Base-by-base conservation (phyloP, 2,113 vertebrate genomes). In the Neodon shergylaensis region DNA sequence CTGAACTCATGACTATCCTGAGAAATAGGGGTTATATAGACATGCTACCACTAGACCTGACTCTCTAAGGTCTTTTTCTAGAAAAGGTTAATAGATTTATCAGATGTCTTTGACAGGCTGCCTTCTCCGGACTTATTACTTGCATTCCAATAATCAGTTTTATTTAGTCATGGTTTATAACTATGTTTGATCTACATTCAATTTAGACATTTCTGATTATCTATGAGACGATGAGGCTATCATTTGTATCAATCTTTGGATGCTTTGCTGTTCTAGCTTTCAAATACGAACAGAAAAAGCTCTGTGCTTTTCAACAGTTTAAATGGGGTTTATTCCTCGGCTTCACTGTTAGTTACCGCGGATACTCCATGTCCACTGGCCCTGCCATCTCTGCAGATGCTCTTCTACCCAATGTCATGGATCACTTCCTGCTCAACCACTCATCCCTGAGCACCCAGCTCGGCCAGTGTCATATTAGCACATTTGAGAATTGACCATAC, bases 151-250 rank as follows among this genome's bases (percentile, higher is more conserved):
- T 33, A 90, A 96, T 74, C 26, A 10, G 42, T 58, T 93, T 95
- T 83, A 92, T 83, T 91, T 83, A 47, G 87, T 65, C 39, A 74
- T 65, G 85, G 61, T 84, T 96, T 97, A 86, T 13, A 91, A 70
- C 13, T 94, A 16, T 92, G 74, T 92, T 96, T 97, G 86, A 94
- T 92, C 82, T 68, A 72, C 7, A 79, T 72, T 94, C 94, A 94
- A 95, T 89, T 87, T 87, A 83, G 52, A 7, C 78, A 92, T 92
- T 94, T 92, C 88, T 92, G 68, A 90, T 96, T 83, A 87, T 78
- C 86, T 82, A 83, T 72, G 66, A 90, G 91, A 94, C n/a, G 33
- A 61, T 63, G 31, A 95, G 44, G 47, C 31, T 90, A 24, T 81
- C 58, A 77, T 70, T 88, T 94, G 44, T n/a, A 73, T 0, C 68